Conservation (phyloP, 2,888 invertebrate genomes). For the Macrophya annulata region DNA sequence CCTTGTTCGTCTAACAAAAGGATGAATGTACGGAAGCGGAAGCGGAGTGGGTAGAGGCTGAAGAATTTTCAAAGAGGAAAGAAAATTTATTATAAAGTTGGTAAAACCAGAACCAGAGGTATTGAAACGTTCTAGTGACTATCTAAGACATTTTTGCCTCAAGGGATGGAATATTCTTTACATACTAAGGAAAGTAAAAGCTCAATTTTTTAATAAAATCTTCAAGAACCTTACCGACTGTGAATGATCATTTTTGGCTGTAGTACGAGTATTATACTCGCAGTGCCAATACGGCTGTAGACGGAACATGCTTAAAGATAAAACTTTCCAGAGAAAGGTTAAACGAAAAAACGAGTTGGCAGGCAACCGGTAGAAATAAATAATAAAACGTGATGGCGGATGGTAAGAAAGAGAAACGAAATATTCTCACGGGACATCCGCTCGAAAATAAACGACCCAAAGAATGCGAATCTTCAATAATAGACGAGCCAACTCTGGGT, state of each 20-base stretch:
- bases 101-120: constrained; percentile 17
- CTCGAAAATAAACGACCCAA: constrained; percentile 32
- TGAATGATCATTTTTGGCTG: constrained; percentile 22
- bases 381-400: constrained; percentile 52
- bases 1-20: constrained; percentile 9
- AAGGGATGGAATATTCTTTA: background rate
- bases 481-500: constrained; percentile 39
- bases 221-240: background rate
- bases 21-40: constrained; percentile 31
- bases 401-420: constrained; percentile 43
- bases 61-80: constrained; percentile 28
- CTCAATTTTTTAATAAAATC: background rate
- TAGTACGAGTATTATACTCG: background rate
- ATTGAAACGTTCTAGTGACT: constrained; percentile 29
- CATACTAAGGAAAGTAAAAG: background rate
- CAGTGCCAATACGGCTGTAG: background rate
- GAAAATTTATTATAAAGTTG: constrained; percentile 41
- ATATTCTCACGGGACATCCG: constrained; percentile 50
- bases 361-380: constrained; percentile 38
- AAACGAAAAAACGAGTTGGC: constrained; percentile 26
- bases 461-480: constrained; percentile 51
- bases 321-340: constrained; percentile 22
- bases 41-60: background rate
- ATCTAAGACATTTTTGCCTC: constrained; percentile 5
- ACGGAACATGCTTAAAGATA: constrained; percentile 27